Evolutionary conservation across 2,113 vertebrate species (phyloP).

Genomic region (Bagarius yarrelli): DNA sequence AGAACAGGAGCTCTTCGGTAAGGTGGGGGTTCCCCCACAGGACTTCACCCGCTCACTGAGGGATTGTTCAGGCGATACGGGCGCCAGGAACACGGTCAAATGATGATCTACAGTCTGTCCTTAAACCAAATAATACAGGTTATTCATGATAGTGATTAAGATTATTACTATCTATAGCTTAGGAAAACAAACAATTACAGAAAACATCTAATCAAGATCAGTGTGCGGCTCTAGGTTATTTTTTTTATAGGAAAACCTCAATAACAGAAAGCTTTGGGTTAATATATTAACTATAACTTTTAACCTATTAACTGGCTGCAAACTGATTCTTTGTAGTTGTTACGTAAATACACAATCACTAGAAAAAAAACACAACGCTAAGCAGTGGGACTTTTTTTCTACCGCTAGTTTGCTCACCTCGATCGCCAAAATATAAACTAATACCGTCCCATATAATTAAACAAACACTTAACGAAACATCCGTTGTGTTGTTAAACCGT

Average conservation of each 20-base stretch:
- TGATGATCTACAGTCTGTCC: not conserved
- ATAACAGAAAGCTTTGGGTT: no score
- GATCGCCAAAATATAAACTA: not conserved
- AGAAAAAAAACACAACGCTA: not conserved
- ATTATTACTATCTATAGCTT: not conserved
- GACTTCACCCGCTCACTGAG: not conserved
- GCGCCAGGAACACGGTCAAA: not conserved
- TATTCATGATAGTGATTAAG: not conserved
- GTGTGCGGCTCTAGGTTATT: no score
- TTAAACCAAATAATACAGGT: not conserved
- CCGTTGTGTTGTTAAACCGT: not conserved
- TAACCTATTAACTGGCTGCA: not conserved
- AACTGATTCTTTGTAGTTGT: no score
- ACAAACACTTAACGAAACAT: no score
- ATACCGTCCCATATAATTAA: not conserved
- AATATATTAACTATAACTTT: not conserved
- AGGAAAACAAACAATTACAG: not conserved
- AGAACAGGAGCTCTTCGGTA: constrained; percentile 20
- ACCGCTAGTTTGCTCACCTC: not conserved
- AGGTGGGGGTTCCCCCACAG: constrained; percentile 42
- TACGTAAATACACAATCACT: not conserved
- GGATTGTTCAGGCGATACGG: not conserved
- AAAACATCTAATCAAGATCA: not conserved
- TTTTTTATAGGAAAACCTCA: no score
- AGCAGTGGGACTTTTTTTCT: not conserved